A percentile compares a stretch with the other conserved stretches of the same genome.
Conservation (phyloP, 2,113 vertebrate genomes). For the Anolis carolinensis region DNA sequence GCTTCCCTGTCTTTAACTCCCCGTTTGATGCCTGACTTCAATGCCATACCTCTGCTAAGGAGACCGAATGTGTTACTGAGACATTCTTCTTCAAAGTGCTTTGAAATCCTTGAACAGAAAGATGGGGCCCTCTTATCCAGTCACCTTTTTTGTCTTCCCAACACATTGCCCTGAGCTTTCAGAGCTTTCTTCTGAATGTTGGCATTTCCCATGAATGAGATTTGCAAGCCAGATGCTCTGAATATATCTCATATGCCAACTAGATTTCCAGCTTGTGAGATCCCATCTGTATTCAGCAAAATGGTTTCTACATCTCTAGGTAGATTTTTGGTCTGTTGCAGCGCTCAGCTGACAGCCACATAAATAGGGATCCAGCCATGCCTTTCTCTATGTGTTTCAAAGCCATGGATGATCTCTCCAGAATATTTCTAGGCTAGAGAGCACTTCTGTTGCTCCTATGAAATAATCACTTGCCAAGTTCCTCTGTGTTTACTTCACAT, state of each 20-base stretch:
- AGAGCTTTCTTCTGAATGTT: background rate
- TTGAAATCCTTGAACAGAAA: background rate
- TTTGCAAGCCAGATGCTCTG: conserved; percentile 6
- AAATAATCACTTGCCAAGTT: background rate
- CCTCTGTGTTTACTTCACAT: background rate
- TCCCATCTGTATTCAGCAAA: background rate
- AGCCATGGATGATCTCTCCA: background rate
- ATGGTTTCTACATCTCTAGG: background rate
- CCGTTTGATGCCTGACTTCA: background rate
- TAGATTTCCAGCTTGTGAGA: background rate
- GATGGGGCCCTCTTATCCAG: background rate
- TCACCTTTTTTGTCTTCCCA: background rate
- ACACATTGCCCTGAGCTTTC: background rate
- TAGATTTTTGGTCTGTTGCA: background rate
- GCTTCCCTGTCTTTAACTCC: background rate
- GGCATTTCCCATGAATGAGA: background rate
- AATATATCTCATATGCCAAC: background rate
- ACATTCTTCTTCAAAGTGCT: background rate
- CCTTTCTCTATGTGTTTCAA: background rate
- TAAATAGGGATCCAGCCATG: background rate
- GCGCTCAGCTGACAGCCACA: too few species aligned
- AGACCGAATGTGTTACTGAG: background rate
- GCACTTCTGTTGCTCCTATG: background rate
- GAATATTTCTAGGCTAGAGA: background rate
- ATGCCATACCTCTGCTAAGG: background rate